phyloP scores from a whole-genome alignment of 2,888 invertebrate species.

The Reticulitermes lucifugus region DNA sequence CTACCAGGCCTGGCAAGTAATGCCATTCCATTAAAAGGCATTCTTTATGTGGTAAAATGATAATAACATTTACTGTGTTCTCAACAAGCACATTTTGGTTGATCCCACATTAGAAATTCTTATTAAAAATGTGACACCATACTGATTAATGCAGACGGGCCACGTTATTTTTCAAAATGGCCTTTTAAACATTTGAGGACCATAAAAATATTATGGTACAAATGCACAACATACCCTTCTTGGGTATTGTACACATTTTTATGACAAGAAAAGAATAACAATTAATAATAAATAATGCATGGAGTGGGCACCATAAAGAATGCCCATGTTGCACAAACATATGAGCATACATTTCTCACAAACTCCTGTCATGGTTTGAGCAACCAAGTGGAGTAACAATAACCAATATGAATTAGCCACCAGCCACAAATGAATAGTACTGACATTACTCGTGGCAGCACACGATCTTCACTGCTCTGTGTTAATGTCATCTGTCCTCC shows the following conservation, averaged over 20 bases:
- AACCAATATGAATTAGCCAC: neutral
- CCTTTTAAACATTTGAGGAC: too few species aligned
- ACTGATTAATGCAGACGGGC: too few species aligned
- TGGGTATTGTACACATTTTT: too few species aligned
- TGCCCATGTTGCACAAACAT: neutral
- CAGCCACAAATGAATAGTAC: neutral
- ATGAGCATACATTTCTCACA: neutral
- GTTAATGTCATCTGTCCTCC: neutral
- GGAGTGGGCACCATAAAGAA: neutral
- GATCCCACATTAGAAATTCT: too few species aligned
- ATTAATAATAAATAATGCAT: neutral
- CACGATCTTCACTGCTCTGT: neutral
- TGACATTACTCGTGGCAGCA: neutral
- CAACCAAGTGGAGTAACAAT: neutral
- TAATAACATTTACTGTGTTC: neutral
- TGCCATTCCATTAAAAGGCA: neutral
- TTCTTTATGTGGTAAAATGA: neutral
- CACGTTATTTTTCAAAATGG: too few species aligned
- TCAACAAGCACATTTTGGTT: too few species aligned
- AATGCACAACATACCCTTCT: too few species aligned
- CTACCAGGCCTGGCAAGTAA: too few species aligned
- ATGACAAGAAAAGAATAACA: neutral
- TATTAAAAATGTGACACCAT: too few species aligned
- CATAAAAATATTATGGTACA: too few species aligned
- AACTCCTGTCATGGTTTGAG: neutral